Evolutionary conservation across 1,140 invertebrate genomes (phyloP).

Genomic region (Mya arenaria): DNA sequence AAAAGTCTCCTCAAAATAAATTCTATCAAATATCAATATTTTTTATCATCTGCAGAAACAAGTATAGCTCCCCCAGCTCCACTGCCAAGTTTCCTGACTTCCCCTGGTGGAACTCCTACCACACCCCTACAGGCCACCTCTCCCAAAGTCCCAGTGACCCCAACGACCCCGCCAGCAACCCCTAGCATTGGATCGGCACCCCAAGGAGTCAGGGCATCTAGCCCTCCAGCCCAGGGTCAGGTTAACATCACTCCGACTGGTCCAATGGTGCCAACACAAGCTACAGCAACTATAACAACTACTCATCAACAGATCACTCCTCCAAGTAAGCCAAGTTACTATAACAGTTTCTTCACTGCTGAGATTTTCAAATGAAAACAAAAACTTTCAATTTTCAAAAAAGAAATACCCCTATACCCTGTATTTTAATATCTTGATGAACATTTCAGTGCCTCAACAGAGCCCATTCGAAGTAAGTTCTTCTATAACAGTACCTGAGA

Average conservation of each 20-base stretch:
- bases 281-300: background rate
- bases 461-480: slow-evolving; percentile 70
- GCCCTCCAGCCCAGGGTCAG: background rate
- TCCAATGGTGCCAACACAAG: background rate
- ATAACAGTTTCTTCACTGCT: too few species aligned
- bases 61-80: slow-evolving; percentile 57
- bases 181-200: too few species aligned
- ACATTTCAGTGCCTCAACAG: slow-evolving; percentile 66
- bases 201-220: slow-evolving; percentile 1
- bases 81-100: slow-evolving; percentile 61
- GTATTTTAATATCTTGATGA: too few species aligned
- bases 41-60: too few species aligned
- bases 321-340: slow-evolving; percentile 44
- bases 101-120: slow-evolving; percentile 9
- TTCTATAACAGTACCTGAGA: slow-evolving; percentile 62
- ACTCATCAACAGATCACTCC: slow-evolving; percentile 21
- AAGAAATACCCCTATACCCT: too few species aligned
- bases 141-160: slow-evolving; percentile 11
- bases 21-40: too few species aligned
- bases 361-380: too few species aligned
- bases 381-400: too few species aligned
- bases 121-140: slow-evolving; percentile 7
- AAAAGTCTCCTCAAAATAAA: too few species aligned
- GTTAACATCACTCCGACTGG: background rate
- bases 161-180: background rate